These are phyloP conservation scores for Ophthalmolycus amberensis DNA, from an alignment of 2,113 vertebrate genomes.

Conservation along the genomic window DNA sequence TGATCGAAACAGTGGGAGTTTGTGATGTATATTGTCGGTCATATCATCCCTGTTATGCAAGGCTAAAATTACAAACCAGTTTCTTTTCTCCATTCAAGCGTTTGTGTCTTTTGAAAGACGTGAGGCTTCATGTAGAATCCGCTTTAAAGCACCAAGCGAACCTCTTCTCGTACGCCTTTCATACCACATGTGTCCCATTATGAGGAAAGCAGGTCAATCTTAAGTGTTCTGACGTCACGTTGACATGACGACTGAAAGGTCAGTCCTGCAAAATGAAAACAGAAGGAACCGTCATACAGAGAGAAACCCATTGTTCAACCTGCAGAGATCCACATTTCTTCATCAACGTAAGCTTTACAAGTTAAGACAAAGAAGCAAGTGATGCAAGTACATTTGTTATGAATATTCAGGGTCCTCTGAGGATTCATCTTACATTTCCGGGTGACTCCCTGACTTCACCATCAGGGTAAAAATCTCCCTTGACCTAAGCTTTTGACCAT, in stretches of 20 bases:
- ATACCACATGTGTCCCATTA: slow-evolving; percentile 29
- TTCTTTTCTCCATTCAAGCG: background rate
- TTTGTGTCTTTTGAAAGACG: slow-evolving; percentile 10
- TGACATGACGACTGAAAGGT: background rate
- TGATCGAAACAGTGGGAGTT: background rate
- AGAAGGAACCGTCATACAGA: background rate
- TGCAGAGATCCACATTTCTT: no score
- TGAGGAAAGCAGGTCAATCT: background rate
- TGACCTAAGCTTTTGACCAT: background rate
- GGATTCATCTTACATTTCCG: background rate
- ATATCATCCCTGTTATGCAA: background rate
- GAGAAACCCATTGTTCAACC: background rate
- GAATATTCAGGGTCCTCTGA: background rate
- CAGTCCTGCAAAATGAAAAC: background rate
- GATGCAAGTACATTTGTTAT: background rate
- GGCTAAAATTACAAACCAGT: background rate
- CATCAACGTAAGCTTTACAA: background rate
- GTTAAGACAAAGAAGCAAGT: background rate
- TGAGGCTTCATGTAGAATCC: background rate
- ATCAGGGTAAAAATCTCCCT: background rate
- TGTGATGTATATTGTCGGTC: background rate
- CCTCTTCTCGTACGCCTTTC: background rate
- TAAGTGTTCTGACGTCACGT: background rate
- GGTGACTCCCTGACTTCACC: background rate
- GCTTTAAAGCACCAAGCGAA: background rate